phyloP scores from a whole-genome alignment of 2,797 vertebrate species.

The Muscicapa comitata region DNA sequence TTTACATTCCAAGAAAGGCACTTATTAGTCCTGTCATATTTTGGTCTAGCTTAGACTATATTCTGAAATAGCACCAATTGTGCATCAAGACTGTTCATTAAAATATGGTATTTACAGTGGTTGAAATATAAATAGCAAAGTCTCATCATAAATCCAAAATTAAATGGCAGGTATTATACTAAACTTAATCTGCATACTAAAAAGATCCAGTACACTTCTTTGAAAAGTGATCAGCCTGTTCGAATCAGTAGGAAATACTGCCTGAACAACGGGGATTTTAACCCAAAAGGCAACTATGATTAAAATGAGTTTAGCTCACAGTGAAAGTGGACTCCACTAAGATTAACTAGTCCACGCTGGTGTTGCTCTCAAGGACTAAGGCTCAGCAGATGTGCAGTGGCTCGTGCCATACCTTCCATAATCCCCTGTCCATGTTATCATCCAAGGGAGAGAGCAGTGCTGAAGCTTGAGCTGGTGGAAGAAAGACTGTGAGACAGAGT shows the following conservation, averaged over 20 bases:
- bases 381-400: not conserved
- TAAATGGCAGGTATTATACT: not conserved
- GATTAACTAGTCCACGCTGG: not conserved
- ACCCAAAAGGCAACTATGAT: not conserved
- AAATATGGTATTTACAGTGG: not conserved
- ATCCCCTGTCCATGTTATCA: not conserved
- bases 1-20: not conserved
- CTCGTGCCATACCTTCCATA: not conserved
- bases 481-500: not conserved
- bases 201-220: not conserved
- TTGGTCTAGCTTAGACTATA: not conserved
- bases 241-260: not conserved
- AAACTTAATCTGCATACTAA: not conserved
- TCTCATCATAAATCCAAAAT: not conserved
- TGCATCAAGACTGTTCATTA: not conserved
- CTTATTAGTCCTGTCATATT: not conserved
- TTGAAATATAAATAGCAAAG: not conserved
- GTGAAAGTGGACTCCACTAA: not conserved
- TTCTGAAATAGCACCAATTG: not conserved
- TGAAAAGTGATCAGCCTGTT: not conserved
- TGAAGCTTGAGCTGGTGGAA: not conserved
- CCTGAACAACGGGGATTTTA: not conserved
- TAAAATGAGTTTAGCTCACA: not conserved
- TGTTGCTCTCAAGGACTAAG: not conserved
- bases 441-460: not conserved